Base-by-base conservation (phyloP, 2,113 vertebrate species). In the Phyllostomus discolor region DNA sequence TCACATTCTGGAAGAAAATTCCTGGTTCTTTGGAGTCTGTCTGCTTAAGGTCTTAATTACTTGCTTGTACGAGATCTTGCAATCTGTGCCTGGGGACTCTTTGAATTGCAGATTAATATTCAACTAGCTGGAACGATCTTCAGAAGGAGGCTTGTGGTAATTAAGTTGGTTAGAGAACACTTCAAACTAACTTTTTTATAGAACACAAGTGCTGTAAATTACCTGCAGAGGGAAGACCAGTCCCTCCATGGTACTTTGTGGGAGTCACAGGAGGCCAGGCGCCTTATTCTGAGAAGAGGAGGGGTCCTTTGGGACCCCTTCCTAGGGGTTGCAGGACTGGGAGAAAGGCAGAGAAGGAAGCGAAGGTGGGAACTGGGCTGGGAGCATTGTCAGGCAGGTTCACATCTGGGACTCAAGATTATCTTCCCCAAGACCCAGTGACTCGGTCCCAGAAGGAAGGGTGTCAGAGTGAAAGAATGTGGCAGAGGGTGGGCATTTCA, bases 81-180 rank as follows among this genome's bases (percentile, higher is more conserved):
- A 66, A 64, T 97, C 95, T 96, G 96, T 66, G 76, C 86, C 98
- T 98, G 22, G 97, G 96, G 98, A 97, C 96, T 97, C 95, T 94
- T 96, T 90, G 96, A 97, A 97, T 94, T 95, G 70, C 80, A 97
- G 97, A 94, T 97, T 98, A 98, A 98, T 98, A 98, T 97, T 97
- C 98, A 94, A 94, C 92, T 96, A 94, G 96, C 97, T 97, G 93
- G 94, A 97, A 96, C 6, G 19, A 96, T 96, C 96, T 96, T 97
- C 95, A 89, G 86, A 90, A 97, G 93, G 97, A 97, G 94, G 92
- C 95, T 96, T 1, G 28, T 78, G 96, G 96, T 97, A 97, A 97
- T 98, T 97, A 96, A 96, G 95, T 96, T 97, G 88, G 96, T 96
- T 94, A 91, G 89, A 96, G 96, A 97, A 97, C 88, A 95, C 94